Evolutionary conservation across 2,888 invertebrate species (phyloP).

Genomic region (Philereme transversata): DNA sequence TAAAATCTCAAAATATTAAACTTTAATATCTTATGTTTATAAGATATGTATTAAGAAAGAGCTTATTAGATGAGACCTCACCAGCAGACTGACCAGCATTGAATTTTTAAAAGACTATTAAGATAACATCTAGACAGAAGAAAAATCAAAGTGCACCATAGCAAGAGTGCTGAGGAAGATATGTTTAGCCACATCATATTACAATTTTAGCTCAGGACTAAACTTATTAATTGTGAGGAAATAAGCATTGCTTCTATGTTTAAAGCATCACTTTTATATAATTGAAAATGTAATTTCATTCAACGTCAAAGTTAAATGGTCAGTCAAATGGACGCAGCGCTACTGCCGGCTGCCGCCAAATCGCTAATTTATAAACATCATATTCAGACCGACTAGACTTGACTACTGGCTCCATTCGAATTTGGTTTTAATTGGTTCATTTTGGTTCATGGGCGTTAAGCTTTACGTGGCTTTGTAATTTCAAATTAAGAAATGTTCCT

Average conservation of each 20-base stretch:
- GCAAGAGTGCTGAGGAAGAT: background rate
- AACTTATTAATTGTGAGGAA: too few relatives aligned
- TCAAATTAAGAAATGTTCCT: slow-evolving; percentile 57
- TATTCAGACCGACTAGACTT: slow-evolving; percentile 29
- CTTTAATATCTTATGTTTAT: background rate
- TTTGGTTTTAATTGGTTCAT: slow-evolving; percentile 43
- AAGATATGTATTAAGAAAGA: slow-evolving; percentile 4
- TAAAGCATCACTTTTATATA: too few relatives aligned
- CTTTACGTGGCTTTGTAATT: slow-evolving; percentile 47
- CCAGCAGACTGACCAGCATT: slow-evolving; percentile 7
- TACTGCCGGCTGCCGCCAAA: slow-evolving; percentile 13
- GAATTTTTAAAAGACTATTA: slow-evolving; percentile 14
- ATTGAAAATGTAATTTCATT: background rate
- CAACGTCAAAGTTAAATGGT: slow-evolving; percentile 13
- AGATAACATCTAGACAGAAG: slow-evolving; percentile 11
- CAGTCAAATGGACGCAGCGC: slow-evolving; percentile 12
- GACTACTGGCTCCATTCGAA: slow-evolving; percentile 36
- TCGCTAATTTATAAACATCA: slow-evolving; percentile 31
- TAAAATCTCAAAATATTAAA: background rate
- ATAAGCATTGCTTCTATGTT: too few relatives aligned
- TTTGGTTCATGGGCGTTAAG: slow-evolving; percentile 37
- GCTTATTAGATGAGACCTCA: slow-evolving; percentile 6
- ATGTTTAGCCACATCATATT: background rate
- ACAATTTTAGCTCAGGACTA: too few relatives aligned
- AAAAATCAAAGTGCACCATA: slow-evolving; percentile 10